Conservation (phyloP, 2,113 vertebrate genomes). For the Vireo altiloquus region DNA sequence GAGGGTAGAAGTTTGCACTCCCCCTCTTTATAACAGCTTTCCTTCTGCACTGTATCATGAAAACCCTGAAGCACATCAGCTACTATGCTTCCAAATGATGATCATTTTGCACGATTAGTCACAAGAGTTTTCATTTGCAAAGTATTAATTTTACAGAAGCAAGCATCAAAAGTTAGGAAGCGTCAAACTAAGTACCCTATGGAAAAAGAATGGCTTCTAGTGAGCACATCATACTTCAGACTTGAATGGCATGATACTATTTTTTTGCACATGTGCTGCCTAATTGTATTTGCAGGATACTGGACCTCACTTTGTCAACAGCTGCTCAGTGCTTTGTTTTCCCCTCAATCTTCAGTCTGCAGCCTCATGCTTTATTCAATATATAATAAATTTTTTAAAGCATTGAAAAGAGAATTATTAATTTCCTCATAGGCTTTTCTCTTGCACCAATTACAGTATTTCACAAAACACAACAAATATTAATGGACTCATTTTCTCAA, state of each 20-base stretch:
- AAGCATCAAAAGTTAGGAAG: background rate
- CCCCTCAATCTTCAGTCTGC: background rate
- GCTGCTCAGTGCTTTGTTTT: background rate
- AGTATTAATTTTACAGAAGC: background rate
- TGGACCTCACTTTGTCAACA: background rate
- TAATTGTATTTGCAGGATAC: background rate
- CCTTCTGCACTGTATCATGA: background rate
- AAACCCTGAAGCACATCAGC: background rate
- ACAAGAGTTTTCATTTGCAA: background rate
- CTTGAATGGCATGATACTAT: background rate
- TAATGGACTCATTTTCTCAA: background rate
- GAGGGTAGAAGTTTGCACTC: background rate
- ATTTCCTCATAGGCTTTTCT: background rate
- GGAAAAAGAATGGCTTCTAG: background rate
- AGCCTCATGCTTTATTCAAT: background rate
- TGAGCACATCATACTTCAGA: background rate
- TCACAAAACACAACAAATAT: background rate
- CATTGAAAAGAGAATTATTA: background rate
- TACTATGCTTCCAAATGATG: background rate
- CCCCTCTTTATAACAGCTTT: background rate
- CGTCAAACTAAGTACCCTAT: background rate
- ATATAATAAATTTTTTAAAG: background rate
- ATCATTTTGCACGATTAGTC: background rate
- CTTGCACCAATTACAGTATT: background rate
- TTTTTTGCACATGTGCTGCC: background rate